Conservation (phyloP, 37 sponge, comb jelly and placozoan genomes). For the Theonella swinhoei region DNA sequence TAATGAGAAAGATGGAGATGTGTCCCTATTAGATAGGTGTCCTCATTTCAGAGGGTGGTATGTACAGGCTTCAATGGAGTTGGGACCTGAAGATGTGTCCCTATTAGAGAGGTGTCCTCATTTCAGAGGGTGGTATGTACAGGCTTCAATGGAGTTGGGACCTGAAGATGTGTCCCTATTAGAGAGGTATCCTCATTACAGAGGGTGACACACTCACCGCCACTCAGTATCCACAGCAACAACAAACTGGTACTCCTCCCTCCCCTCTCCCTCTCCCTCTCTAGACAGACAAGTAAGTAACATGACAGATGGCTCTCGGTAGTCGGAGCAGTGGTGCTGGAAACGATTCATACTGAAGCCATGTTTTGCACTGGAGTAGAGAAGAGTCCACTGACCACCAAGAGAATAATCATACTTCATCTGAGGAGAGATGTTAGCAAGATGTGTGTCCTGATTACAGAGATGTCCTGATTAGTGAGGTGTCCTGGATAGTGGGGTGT, state of each 20-base stretch:
- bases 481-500: too few relatives aligned
- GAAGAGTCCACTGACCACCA: slow-evolving; percentile 66
- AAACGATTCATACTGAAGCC: slow-evolving; percentile 77
- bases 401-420: slow-evolving; percentile 47
- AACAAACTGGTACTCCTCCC: slow-evolving; percentile 23
- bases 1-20: background rate
- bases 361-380: slow-evolving; percentile 63
- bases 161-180: too few relatives aligned
- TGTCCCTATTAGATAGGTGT: too few relatives aligned
- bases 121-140: too few relatives aligned
- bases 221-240: slow-evolving; percentile 72
- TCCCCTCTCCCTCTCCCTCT: slow-evolving; percentile 19
- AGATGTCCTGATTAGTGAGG: too few relatives aligned
- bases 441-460: too few relatives aligned
- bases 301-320: slow-evolving; percentile 62
- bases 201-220: slow-evolving; percentile 61
- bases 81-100: too few relatives aligned
- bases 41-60: too few relatives aligned
- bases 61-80: too few relatives aligned
- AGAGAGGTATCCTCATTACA: too few relatives aligned
- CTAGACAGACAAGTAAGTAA: slow-evolving; percentile 30
- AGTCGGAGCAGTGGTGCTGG: slow-evolving; percentile 72
- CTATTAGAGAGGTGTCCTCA: too few relatives aligned
- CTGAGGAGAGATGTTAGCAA: background rate
- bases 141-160: too few relatives aligned